Conservation (phyloP, 2,113 vertebrate species). For the Xyliphius kryptos region DNA sequence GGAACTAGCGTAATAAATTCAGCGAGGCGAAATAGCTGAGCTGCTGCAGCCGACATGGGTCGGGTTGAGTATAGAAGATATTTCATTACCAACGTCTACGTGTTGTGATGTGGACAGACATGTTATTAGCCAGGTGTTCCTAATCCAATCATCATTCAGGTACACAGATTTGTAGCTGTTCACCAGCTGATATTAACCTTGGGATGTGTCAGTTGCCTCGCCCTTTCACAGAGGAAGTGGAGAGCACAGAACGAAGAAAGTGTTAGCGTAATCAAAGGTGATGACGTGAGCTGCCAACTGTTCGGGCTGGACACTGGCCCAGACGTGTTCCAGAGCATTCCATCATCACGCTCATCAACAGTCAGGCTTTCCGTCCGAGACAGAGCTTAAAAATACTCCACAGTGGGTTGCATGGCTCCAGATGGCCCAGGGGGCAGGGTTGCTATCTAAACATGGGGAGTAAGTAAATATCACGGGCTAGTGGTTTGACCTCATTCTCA, state of each 20-base stretch:
- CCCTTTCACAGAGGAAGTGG: neutral
- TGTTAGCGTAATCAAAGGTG: slow-evolving; percentile 52
- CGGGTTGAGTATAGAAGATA: too few species aligned
- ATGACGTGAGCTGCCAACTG: slow-evolving; percentile 62
- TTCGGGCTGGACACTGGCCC: slow-evolving; percentile 59
- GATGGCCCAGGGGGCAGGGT: slow-evolving; percentile 9
- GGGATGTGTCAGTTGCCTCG: slow-evolving; percentile 23
- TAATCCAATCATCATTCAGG: neutral
- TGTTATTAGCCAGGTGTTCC: too few species aligned
- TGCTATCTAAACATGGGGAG: neutral
- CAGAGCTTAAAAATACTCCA: slow-evolving; percentile 8
- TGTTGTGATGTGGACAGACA: neutral
- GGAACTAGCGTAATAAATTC: too few species aligned
- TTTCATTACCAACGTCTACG: too few species aligned
- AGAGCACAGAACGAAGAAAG: slow-evolving; percentile 15
- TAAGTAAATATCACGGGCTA: slow-evolving; percentile 19
- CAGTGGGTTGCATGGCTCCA: slow-evolving; percentile 7
- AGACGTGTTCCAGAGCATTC: slow-evolving; percentile 54
- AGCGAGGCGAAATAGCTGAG: too few species aligned
- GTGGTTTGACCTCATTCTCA: slow-evolving; percentile 14
- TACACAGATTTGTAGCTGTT: neutral
- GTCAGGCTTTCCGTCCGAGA: slow-evolving; percentile 32
- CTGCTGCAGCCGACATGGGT: too few species aligned
- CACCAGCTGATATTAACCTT: slow-evolving; percentile 14
- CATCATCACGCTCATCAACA: slow-evolving; percentile 46